Percentiles rank a stretch among this genome's conserved stretches.
Evolutionary conservation across 2,888 invertebrate genomes (phyloP).

Genomic region (Dinocampus coccinellae): DNA sequence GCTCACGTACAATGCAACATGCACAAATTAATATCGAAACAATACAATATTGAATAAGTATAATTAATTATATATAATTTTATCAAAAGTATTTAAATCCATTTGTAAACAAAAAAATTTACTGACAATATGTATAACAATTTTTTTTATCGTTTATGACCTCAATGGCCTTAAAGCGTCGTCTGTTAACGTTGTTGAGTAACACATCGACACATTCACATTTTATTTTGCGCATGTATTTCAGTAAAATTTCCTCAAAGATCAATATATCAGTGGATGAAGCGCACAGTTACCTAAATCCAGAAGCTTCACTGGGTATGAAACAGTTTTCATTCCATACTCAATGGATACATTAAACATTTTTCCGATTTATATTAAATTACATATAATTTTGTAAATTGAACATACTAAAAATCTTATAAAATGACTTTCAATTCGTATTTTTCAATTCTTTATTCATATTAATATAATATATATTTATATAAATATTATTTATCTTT

Average conservation of each 20-base stretch:
- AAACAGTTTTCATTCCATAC: background rate
- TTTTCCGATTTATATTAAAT: no score
- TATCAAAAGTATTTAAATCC: background rate
- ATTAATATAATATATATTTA: no score
- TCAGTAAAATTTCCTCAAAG: constrained; percentile 12
- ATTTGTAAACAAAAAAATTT: background rate
- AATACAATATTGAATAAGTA: background rate
- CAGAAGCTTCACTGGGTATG: background rate
- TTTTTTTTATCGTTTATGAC: no score
- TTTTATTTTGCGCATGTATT: constrained; percentile 31
- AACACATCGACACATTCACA: background rate
- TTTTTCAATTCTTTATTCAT: no score
- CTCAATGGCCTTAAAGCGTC: background rate
- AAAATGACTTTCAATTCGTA: no score
- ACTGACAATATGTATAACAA: background rate
- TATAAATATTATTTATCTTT: no score
- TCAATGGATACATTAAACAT: background rate
- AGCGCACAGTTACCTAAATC: constrained; percentile 4
- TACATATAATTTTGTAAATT: no score
- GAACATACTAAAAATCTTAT: no score
- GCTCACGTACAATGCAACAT: background rate
- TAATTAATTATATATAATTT: background rate
- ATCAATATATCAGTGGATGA: constrained; percentile 22
- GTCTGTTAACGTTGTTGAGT: background rate
- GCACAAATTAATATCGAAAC: background rate